Conservation (phyloP, 2,888 invertebrate species). For the Odiellus spinosus region DNA sequence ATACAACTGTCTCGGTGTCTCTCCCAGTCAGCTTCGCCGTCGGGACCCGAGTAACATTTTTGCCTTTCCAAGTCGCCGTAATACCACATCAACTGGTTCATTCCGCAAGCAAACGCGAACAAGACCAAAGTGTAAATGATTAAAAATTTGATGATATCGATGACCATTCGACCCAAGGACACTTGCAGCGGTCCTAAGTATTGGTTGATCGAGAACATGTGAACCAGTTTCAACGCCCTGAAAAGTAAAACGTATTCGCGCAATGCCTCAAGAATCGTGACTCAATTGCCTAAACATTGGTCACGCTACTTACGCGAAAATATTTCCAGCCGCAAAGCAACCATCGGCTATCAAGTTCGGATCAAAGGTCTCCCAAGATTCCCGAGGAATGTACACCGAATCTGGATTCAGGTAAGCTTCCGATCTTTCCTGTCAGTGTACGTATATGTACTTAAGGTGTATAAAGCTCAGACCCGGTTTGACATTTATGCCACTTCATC, state of each 20-base stretch:
- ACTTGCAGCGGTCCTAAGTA: conserved; percentile 38
- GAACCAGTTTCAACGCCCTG: conserved; percentile 37
- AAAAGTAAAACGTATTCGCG: conserved; percentile 18
- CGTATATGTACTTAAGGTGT: background rate
- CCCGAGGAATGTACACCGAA: conserved; percentile 52
- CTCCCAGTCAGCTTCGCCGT: conserved; percentile 10
- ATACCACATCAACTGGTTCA: conserved; percentile 66
- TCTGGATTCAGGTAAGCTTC: conserved; percentile 44
- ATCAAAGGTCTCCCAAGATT: conserved; percentile 38
- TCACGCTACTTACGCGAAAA: conserved; percentile 49
- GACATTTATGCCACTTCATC: too few species aligned
- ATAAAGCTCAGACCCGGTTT: background rate
- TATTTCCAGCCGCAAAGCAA: conserved; percentile 40
- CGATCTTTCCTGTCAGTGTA: conserved; percentile 50
- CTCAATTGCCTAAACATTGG: too few species aligned
- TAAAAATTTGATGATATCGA: conserved; percentile 37
- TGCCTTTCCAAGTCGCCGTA: conserved; percentile 74
- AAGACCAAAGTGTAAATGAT: conserved; percentile 30
- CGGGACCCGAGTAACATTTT: conserved; percentile 50
- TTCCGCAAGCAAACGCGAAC: conserved; percentile 25
- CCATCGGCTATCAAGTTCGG: conserved; percentile 36
- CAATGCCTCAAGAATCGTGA: background rate
- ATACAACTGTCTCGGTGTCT: conserved; percentile 16
- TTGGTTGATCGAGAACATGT: conserved; percentile 38
- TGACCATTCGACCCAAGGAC: conserved; percentile 37